These are phyloP conservation scores for Spialia ferax DNA, from an alignment of 2,888 invertebrate genomes.

Conservation along the genomic window DNA sequence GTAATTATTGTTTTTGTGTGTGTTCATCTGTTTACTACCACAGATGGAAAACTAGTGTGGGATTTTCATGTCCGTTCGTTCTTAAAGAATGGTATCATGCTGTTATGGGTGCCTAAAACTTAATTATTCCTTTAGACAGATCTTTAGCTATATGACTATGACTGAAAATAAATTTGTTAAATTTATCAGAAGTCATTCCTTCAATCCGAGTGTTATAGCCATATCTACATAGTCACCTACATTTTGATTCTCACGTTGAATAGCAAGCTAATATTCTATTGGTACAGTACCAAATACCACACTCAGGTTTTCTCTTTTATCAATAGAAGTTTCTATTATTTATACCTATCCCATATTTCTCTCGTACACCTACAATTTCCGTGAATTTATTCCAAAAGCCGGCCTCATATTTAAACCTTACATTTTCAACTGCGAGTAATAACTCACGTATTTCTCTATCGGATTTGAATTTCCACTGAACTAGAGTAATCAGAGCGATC, in stretches of 20 bases:
- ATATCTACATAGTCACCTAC: not conserved
- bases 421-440: conserved; percentile 49
- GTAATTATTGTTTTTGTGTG: no score
- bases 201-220: not conserved
- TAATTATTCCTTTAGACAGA: no score
- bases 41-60: no score
- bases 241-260: not conserved
- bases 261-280: not conserved
- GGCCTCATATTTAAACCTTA: conserved; percentile 36
- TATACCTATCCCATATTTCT: not conserved
- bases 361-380: conserved; percentile 2
- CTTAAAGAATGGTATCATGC: no score
- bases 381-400: conserved; percentile 16
- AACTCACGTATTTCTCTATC: conserved; percentile 58
- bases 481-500: conserved; percentile 59
- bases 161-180: no score
- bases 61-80: no score
- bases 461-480: conserved; percentile 59
- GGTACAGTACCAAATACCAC: not conserved
- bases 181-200: not conserved
- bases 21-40: no score
- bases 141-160: no score
- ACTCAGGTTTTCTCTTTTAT: not conserved
- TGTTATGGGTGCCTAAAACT: no score
- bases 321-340: not conserved